Evolutionary conservation across 2,888 invertebrate genomes (phyloP).

Genomic region (Rutpela maculata): DNA sequence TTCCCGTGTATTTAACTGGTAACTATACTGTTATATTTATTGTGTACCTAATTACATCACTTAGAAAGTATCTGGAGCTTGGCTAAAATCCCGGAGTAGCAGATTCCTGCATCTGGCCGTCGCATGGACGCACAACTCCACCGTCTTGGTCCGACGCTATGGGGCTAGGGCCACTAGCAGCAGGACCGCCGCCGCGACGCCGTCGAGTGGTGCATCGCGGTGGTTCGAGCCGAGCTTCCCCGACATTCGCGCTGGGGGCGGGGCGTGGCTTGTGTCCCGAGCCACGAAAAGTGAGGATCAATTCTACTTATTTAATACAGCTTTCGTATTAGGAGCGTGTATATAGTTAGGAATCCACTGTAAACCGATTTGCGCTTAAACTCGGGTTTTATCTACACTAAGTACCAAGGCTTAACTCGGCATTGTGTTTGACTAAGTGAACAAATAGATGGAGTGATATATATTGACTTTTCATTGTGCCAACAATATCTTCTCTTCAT

Average conservation of each 20-base stretch:
- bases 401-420: constrained; percentile 74
- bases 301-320: constrained; percentile 76
- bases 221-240: constrained; percentile 60
- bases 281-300: constrained; percentile 75
- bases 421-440: constrained; percentile 75
- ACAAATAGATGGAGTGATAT: constrained; percentile 75
- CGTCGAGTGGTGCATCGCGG: constrained; percentile 59
- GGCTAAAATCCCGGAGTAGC: background rate
- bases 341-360: constrained; percentile 75
- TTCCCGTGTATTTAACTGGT: no score
- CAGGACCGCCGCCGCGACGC: constrained; percentile 56
- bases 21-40: no score
- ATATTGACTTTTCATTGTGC: constrained; percentile 71
- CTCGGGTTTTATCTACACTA: constrained; percentile 75
- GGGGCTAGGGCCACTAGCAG: constrained; percentile 43
- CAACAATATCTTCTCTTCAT: constrained; percentile 59
- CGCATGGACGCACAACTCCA: constrained; percentile 8
- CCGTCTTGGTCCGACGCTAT: constrained; percentile 39
- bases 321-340: constrained; percentile 75
- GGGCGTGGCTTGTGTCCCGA: constrained; percentile 70
- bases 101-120: constrained; percentile 6
- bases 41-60: no score
- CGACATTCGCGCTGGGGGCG: constrained; percentile 59
- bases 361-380: constrained; percentile 75
- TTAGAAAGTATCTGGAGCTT: no score